Evolutionary conservation across 2,113 vertebrate genomes (phyloP).

Genomic region (Macquaria ambigua): DNA sequence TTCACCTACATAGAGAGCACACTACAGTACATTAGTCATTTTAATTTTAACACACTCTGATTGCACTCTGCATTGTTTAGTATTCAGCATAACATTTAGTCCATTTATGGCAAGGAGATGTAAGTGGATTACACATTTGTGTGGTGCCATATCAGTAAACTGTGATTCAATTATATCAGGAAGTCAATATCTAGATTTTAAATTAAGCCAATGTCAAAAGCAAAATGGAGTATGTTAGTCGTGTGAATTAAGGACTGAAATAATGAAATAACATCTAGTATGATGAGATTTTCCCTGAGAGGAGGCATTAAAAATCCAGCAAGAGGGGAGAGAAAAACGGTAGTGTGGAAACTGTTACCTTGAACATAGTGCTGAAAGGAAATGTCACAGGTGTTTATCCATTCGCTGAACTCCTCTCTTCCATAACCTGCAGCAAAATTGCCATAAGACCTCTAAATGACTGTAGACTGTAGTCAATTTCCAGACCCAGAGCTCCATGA

Average conservation of each 20-base stretch:
- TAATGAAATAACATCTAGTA: background rate
- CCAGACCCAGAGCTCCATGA: slow-evolving; percentile 77
- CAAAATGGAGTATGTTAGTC: slow-evolving; percentile 7
- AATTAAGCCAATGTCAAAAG: slow-evolving; percentile 22
- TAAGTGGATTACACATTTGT: slow-evolving; percentile 15
- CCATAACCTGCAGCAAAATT: slow-evolving; percentile 77
- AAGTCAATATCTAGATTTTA: slow-evolving; percentile 3
- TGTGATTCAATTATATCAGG: slow-evolving; percentile 1
- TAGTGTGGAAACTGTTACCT: slow-evolving; percentile 56
- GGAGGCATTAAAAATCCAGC: slow-evolving; percentile 14
- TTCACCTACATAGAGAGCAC: background rate
- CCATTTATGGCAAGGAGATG: background rate
- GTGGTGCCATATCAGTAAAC: background rate
- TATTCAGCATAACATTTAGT: slow-evolving; percentile 4
- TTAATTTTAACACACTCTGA: slow-evolving; percentile 9
- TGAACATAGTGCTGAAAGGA: slow-evolving; percentile 68
- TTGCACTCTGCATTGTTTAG: slow-evolving; percentile 10
- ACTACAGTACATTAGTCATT: background rate
- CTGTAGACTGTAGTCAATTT: slow-evolving; percentile 80
- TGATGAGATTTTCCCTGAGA: background rate
- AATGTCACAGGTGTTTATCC: slow-evolving; percentile 82
- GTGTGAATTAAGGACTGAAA: background rate
- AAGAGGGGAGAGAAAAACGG: slow-evolving; percentile 17
- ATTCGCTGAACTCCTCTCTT: slow-evolving; percentile 72
- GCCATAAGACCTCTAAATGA: slow-evolving; percentile 77